These are phyloP conservation scores for Tinea pellionella DNA, from an alignment of 2,888 invertebrate genomes.

Conservation along the genomic window DNA sequence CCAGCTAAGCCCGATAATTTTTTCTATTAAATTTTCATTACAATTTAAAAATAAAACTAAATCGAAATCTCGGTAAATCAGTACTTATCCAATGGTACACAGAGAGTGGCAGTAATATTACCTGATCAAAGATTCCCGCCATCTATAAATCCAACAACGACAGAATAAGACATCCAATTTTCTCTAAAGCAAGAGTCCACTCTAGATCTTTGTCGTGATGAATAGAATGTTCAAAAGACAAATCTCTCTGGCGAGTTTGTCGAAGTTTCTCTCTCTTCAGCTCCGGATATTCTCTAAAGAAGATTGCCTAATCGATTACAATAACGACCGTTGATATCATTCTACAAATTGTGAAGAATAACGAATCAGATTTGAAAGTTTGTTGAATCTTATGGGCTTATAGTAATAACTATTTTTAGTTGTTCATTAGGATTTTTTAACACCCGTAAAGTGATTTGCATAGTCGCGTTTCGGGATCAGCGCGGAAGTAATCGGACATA, in stretches of 20 bases:
- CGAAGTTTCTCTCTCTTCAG: conserved; percentile 18
- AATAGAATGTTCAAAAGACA: conserved; percentile 51
- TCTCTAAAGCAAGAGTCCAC: conserved; percentile 59
- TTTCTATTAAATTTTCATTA: too few species aligned
- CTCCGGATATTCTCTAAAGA: conserved; percentile 5
- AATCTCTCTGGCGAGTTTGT: conserved; percentile 50
- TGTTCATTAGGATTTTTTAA: too few species aligned
- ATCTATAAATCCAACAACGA: conserved; percentile 53
- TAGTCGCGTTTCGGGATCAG: too few species aligned
- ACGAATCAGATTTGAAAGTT: background rate
- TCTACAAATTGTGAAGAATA: background rate
- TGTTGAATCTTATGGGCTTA: too few species aligned
- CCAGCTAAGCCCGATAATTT: too few species aligned
- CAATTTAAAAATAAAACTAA: too few species aligned
- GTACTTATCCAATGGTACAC: too few species aligned
- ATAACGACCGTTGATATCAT: background rate
- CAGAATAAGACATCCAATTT: conserved; percentile 57
- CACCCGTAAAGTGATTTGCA: too few species aligned
- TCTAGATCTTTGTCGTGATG: conserved; percentile 56
- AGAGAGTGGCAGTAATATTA: background rate
- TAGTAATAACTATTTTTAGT: too few species aligned
- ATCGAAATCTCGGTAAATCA: too few species aligned
- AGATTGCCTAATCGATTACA: conserved; percentile 8
- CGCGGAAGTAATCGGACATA: too few species aligned
- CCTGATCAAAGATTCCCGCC: conserved; percentile 20